Evolutionary conservation across 1,140 invertebrate genomes (phyloP).

Genomic region (Elysia chlorotica): DNA sequence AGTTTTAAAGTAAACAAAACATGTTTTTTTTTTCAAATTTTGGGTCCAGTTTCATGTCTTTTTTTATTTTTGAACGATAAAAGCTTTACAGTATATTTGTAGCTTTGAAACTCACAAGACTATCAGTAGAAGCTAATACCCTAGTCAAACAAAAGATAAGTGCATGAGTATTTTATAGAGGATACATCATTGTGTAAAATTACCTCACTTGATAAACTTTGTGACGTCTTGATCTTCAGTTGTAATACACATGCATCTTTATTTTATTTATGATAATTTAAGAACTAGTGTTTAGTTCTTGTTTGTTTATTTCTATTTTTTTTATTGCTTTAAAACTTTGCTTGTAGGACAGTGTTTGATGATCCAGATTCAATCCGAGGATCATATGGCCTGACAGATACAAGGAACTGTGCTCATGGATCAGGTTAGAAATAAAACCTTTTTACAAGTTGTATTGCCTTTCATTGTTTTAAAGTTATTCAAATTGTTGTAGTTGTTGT

Average conservation of each 20-base stretch:
- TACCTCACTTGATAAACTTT: no score
- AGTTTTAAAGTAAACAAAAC: slow-evolving; percentile 63
- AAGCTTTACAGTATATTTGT: background rate
- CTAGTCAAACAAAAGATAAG: background rate
- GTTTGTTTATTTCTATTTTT: background rate
- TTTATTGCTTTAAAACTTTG: slow-evolving; percentile 2
- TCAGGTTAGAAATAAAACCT: no score
- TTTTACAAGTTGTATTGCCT: no score
- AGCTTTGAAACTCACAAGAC: background rate
- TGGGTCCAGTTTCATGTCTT: background rate
- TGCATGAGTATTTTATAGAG: background rate
- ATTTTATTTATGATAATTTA: background rate
- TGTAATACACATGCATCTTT: background rate
- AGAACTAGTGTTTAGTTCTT: background rate
- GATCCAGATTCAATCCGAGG: slow-evolving; percentile 79
- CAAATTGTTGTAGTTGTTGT: no score
- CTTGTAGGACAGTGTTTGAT: slow-evolving; percentile 75
- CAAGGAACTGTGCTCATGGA: slow-evolving; percentile 89
- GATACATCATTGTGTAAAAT: no score
- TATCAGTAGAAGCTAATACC: background rate
- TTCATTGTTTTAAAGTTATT: no score
- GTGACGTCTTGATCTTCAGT: background rate
- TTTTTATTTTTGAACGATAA: background rate
- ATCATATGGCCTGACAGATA: slow-evolving; percentile 85
- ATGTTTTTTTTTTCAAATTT: background rate